A percentile compares a stretch with the other conserved stretches of the same genome.
Conservation (phyloP, 2,113 vertebrate genomes). For the Xiphophorus maculatus region DNA sequence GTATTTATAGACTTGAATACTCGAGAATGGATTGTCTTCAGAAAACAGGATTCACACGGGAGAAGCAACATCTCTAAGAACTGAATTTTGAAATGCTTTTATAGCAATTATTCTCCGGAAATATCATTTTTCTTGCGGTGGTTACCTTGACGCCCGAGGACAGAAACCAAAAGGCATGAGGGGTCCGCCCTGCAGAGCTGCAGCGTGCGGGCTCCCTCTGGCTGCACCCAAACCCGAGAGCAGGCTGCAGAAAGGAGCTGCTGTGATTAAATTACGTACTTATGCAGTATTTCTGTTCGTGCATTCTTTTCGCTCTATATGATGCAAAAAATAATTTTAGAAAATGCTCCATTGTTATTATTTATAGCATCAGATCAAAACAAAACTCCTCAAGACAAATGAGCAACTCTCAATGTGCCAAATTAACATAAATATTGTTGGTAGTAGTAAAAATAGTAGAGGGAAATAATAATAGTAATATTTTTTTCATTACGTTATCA, state of each 20-base stretch:
- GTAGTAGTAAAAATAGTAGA: too few species aligned
- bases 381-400: too few species aligned
- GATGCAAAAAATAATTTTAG: too few species aligned
- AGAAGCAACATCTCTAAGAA: not conserved
- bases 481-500: too few species aligned
- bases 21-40: not conserved
- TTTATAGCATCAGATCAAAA: too few species aligned
- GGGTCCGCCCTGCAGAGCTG: slow-evolving; percentile 48
- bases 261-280: not conserved
- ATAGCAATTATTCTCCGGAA: slow-evolving; percentile 8
- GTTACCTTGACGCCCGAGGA: slow-evolving; percentile 22
- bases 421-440: too few species aligned
- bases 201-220: slow-evolving; percentile 73
- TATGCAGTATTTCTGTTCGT: not conserved
- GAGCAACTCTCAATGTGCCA: too few species aligned
- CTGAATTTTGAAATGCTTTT: not conserved
- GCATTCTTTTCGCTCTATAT: not conserved
- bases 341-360: too few species aligned
- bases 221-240: slow-evolving; percentile 25
- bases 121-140: rapidly evolving
- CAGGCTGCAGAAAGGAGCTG: not conserved
- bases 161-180: slow-evolving; percentile 21
- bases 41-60: not conserved
- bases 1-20: not conserved
- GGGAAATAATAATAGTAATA: too few species aligned